Evolutionary conservation across 2,113 vertebrate species (phyloP), one percentile per base, ranked within the genome.

Genomic region (Potamarius usumacintae): DNA sequence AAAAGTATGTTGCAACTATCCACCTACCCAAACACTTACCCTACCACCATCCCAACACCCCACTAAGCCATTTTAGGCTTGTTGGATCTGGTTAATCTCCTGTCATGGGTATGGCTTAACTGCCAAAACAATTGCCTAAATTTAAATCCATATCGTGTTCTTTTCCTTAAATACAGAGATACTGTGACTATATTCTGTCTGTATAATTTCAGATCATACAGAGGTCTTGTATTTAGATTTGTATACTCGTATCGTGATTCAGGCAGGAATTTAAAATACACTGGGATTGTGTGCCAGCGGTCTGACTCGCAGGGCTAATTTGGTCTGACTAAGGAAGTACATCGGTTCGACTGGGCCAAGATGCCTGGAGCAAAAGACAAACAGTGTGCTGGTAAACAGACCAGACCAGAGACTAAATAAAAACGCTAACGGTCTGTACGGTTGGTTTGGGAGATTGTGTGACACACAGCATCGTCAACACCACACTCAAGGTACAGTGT

Each of bases 381-480:
- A 50, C 55, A 85, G 71, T 52, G 84, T 63, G 57, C 27, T 62
- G 71, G 71, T 77, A 85, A 77, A 72, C 84, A 77, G 11, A 58
- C 7, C 27, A 57, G 65, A 84, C 83, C 27, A 71, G 15, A 71
- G 63, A 85, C 34, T 18, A 7, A 42, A 85, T 42, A 62, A 60
- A 60, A 20, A 0, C 25, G 17, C 27, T 0, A 69, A 18, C 18
- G 18, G 50, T 83, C 62, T 52, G 74, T n/a, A n/a, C 25, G 12
- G 22, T 25, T 14, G 48, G 48, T 77, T 50, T 50, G 72, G 42
- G 8, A 25, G 72, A 50, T 76, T 11, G 42, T 50, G 42, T 76
- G 72, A 76, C 72, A 25, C 42, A 50, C 5, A 76, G 42, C 20
- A 50, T 76, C 4, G 8, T 50, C 72, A 50, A 42, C 71, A 74